Conservation (phyloP, 2,888 invertebrate species). For the Hemistola chrysoprasaria region DNA sequence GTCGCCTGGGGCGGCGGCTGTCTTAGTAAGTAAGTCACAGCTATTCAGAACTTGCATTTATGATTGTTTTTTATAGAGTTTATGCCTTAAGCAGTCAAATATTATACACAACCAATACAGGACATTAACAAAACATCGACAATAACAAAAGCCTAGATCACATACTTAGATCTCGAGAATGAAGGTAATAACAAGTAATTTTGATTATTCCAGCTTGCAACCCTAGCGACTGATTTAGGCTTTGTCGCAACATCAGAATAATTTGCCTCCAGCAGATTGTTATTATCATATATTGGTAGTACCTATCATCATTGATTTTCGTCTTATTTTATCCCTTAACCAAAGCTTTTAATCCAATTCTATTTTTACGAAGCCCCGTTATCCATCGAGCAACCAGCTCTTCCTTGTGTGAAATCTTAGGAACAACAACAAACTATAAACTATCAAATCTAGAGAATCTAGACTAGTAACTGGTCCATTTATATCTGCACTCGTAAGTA, state of each 20-base stretch:
- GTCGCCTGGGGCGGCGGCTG: conserved; percentile 59
- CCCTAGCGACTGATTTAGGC: conserved; percentile 41
- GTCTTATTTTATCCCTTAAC: too few relatives aligned
- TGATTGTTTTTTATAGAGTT: too few relatives aligned
- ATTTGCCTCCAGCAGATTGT: conserved; percentile 50
- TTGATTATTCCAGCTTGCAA: conserved; percentile 23
- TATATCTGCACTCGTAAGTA: conserved; percentile 23
- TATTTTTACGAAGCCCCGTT: conserved; percentile 24
- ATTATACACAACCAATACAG: too few relatives aligned
- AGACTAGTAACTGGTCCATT: conserved; percentile 9
- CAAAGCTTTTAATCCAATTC: conserved; percentile 22
- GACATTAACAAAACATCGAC: too few relatives aligned
- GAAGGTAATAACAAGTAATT: too few relatives aligned
- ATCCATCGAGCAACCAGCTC: neutral
- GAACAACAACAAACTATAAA: conserved; percentile 10
- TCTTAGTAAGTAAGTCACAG: conserved; percentile 56
- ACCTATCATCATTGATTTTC: too few relatives aligned
- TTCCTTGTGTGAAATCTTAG: conserved; percentile 3
- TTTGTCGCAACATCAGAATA: conserved; percentile 44
- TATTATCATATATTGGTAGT: too few relatives aligned
- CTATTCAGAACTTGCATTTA: conserved; percentile 39
- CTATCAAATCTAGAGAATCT: conserved; percentile 26
- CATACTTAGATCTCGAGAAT: too few relatives aligned
- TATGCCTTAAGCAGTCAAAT: too few relatives aligned
- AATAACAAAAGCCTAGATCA: too few relatives aligned